These are phyloP conservation scores for Oegoconia quadripuncta DNA, from an alignment of 2,888 invertebrate genomes.

Conservation along the genomic window DNA sequence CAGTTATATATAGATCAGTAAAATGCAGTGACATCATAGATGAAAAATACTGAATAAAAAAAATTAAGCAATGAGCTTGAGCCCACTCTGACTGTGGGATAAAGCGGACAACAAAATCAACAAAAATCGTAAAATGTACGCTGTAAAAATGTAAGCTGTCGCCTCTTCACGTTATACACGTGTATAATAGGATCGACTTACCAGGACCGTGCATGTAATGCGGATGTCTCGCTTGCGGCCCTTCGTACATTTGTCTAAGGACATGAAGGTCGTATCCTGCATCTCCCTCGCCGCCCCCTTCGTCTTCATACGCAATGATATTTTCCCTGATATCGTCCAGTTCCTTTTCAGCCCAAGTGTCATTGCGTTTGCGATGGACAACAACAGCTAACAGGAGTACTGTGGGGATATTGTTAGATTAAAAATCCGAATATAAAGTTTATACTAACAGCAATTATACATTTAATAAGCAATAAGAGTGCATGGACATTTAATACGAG, in stretches of 20 bases:
- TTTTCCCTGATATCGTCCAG: conserved; percentile 98
- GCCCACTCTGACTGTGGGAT: too few species aligned
- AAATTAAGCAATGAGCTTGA: too few species aligned
- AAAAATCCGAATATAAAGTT: neutral
- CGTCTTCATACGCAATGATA: conserved; percentile 98
- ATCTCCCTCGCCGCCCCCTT: conserved; percentile 98
- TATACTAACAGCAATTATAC: too few species aligned
- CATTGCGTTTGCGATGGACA: conserved; percentile 91
- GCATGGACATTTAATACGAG: too few species aligned
- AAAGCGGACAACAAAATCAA: too few species aligned
- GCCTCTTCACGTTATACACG: neutral
- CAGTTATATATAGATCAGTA: too few species aligned
- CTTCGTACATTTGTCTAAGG: conserved; percentile 83
- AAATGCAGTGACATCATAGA: too few species aligned
- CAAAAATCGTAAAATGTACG: too few species aligned
- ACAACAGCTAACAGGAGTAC: conserved; percentile 93
- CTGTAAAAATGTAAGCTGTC: neutral
- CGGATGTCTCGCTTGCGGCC: too few species aligned
- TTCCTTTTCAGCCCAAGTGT: conserved; percentile 93
- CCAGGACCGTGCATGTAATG: neutral
- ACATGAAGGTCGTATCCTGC: conserved; percentile 94
- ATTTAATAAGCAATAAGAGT: too few species aligned
- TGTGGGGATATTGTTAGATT: conserved; percentile 29
- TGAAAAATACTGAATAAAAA: too few species aligned
- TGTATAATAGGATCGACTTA: neutral